Base-by-base conservation (phyloP, 2,888 invertebrate genomes). In the Eilema griseolum region DNA sequence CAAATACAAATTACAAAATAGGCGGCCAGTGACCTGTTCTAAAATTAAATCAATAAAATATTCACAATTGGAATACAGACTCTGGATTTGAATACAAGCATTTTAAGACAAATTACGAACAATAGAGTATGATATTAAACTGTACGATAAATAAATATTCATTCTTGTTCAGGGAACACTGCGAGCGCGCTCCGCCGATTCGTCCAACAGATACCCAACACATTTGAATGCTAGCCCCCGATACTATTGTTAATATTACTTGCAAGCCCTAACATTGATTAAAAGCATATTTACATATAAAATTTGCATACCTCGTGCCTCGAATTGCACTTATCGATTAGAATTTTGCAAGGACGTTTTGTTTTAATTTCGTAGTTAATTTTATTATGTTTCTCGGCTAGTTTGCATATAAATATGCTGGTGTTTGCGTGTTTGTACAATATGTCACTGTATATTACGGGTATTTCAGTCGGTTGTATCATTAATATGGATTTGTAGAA, bases 251-350 rank as follows among this genome's bases (percentile, higher is more conserved):
- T 91, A 86, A 84, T 87, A 86, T 81, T 69, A 83, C 86, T 84
- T 78, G 82, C 76, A 85, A 87, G 85, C 85, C 85, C 87, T 89
- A 85, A 91, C 92, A 91, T 92, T 93, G 94, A 95, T 94, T 95
- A 94, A 92, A 92, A 89, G 85, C 88, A 87, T 89, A 92, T 93
- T 93, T 93, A 90, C 89, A 92, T 92, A 88, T 83, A 87, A 81
- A 77, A 94, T 95, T 95, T 92, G 89, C 94, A 94, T 94, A 92
- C 87, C 89, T 90, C 93, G 94, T 93, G 94, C 91, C 86, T 89
- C 86, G 93, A 90, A 90, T 90, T 86, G 90, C 89, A 89, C 85
- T 90, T 93, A 93, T 93, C 93, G 92, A 93, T 93, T 91, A 85
- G 85, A 87, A 86, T 77, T 82, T 69, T 57, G 81, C 81, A 82